Conservation (phyloP, 2,113 vertebrate genomes). For the Rhinolophus sinicus region DNA sequence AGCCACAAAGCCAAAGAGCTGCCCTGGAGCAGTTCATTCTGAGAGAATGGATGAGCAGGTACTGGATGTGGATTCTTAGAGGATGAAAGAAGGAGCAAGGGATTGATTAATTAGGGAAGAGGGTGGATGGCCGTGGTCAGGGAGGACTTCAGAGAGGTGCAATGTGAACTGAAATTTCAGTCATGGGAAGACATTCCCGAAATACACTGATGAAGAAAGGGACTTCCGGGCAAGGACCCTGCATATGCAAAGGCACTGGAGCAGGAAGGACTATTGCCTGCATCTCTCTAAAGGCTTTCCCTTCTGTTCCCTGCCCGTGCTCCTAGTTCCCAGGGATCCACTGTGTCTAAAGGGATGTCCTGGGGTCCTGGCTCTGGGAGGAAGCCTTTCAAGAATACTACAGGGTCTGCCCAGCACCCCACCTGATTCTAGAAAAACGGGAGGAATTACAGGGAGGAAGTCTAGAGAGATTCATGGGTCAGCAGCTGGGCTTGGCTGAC, state of each 20-base stretch:
- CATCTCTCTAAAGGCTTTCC: neutral
- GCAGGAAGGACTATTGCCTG: neutral
- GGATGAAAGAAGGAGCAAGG: neutral
- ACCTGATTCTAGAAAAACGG: neutral
- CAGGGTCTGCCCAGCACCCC: neutral
- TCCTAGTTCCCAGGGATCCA: too few species aligned
- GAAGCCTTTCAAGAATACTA: neutral
- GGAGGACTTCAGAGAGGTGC: neutral
- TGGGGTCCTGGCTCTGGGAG: neutral
- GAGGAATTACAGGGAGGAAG: neutral
- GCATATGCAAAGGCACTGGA: neutral
- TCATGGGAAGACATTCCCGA: neutral
- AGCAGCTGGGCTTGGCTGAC: neutral
- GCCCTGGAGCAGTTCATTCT: neutral
- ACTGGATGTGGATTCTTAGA: rapidly evolving
- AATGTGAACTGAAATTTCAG: neutral
- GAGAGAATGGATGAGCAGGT: neutral
- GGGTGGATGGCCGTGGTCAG: neutral
- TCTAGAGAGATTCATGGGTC: neutral
- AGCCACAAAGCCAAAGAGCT: neutral
- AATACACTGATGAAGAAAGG: neutral
- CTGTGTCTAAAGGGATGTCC: neutral
- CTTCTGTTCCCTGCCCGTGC: neutral
- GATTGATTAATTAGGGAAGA: neutral
- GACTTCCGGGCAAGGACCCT: neutral